These are phyloP conservation scores for Junonia oenone DNA, from an alignment of 2,888 invertebrate genomes.

Conservation along the genomic window DNA sequence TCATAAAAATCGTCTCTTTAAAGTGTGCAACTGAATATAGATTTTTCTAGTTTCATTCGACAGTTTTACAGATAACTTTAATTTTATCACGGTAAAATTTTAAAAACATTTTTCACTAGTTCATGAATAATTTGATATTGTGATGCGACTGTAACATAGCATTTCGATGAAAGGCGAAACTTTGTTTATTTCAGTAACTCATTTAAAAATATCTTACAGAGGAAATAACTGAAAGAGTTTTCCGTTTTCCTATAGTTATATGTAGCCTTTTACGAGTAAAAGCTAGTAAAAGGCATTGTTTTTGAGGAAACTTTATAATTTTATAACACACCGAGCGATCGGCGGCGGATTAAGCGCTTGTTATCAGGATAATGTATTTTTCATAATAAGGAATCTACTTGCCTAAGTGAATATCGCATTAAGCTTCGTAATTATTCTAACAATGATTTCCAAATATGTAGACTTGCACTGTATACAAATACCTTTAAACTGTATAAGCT, in stretches of 20 bases:
- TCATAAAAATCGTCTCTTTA: not conserved
- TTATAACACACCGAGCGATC: slow-evolving; percentile 33
- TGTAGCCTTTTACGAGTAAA: no score
- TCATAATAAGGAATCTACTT: slow-evolving; percentile 17
- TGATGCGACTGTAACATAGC: no score
- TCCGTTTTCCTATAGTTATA: not conserved
- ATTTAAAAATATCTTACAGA: not conserved
- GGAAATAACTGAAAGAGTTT: no score
- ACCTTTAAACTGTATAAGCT: no score
- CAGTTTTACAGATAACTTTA: not conserved
- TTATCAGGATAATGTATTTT: slow-evolving; percentile 36
- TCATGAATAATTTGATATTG: not conserved
- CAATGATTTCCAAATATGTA: not conserved
- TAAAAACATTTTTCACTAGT: not conserved
- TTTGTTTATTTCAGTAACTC: not conserved
- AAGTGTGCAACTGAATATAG: no score
- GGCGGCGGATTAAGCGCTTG: slow-evolving; percentile 40
- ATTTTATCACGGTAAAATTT: not conserved
- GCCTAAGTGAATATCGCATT: not conserved
- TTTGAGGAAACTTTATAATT: slow-evolving; percentile 35
- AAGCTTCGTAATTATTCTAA: not conserved
- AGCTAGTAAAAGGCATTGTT: slow-evolving; percentile 26
- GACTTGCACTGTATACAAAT: no score
- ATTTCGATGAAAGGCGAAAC: no score
- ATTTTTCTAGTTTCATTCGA: not conserved